Evolutionary conservation across 1,140 invertebrate genomes (phyloP).

Genomic region (Marisa cornuarietis): DNA sequence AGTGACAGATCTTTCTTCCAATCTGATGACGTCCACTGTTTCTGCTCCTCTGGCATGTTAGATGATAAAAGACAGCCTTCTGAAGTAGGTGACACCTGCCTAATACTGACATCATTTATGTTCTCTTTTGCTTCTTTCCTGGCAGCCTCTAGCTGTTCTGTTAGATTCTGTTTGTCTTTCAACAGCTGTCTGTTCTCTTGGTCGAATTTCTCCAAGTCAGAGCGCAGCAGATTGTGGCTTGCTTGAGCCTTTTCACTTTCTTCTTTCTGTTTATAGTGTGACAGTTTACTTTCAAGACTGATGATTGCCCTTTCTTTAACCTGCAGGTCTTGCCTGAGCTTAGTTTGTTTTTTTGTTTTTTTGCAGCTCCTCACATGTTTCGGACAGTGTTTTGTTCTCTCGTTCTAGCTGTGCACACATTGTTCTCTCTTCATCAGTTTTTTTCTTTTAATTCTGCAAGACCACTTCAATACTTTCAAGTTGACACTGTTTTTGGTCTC

Average conservation of each 20-base stretch:
- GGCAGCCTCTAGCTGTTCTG: constrained; percentile 8
- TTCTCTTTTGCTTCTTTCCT: too few species aligned
- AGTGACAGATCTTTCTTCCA: constrained; percentile 56
- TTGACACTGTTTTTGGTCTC: constrained; percentile 57
- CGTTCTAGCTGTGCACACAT: constrained; percentile 32
- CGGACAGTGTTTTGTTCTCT: constrained; percentile 48
- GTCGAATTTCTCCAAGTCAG: constrained; percentile 22
- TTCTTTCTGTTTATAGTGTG: constrained; percentile 4
- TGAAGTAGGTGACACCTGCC: too few species aligned
- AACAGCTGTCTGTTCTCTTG: constrained; percentile 13
- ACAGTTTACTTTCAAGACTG: background rate
- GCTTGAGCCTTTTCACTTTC: background rate
- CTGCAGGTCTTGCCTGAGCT: constrained; percentile 46
- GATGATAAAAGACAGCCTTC: too few species aligned
- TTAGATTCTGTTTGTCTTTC: constrained; percentile 23
- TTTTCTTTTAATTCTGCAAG: constrained; percentile 51
- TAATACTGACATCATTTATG: too few species aligned
- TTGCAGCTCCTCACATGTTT: constrained; percentile 50
- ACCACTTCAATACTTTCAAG: constrained; percentile 57
- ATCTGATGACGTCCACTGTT: constrained; percentile 50
- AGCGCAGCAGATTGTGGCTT: constrained; percentile 13
- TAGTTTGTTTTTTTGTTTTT: constrained; percentile 44
- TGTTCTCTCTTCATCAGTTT: constrained; percentile 51
- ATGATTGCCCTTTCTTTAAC: constrained; percentile 34
- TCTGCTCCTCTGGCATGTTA: background rate